Base-by-base conservation (phyloP, 2,888 invertebrate genomes). In the Rhagonycha lutea region DNA sequence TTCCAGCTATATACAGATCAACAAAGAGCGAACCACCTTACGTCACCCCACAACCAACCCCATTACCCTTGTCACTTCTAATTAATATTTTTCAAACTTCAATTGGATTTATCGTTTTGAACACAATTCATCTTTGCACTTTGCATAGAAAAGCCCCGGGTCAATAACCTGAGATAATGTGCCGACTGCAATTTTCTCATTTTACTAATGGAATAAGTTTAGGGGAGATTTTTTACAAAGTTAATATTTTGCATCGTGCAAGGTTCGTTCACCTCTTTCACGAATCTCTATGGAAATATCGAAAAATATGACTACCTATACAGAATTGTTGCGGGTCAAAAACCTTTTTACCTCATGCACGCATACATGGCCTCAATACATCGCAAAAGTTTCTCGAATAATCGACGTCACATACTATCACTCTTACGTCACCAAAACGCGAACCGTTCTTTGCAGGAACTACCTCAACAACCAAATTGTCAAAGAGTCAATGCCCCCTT, bases 321-420 rank as follows among this genome's bases (percentile, higher is more conserved):
- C 47, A 47, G 72, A 75, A 78, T 73, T 79, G 80, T 80, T 80
- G 47, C 47, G 82, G 83, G 84, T 84, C 84, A 82, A 83, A 90
- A 90, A 89, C 90, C 47, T 90, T 90, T 90, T 90, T 89, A 90
- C 89, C 80, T 85, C 83, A 83, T 83, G 83, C 80, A 76, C 79
- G 79, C 79, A 47, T 47, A n/a, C 47, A 47, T 80, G 79, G 74
- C 81, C 83, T 83, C 81, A 83, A 83, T 83, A 83, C 83, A 71
- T 73, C 47, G 83, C 83, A 73, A 73, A 82, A 84, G 82, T 84
- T 84, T 85, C 84, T 85, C 83, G 85, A 84, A 84, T 82, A 80
- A 81, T 82, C 82, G 84, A 86, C 85, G 85, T 85, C 84, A 85
- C 80, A 77, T 80, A 82, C 83, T 81, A 83, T 84, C 83, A 83